Evolutionary conservation across 2,888 invertebrate species (phyloP).

Genomic region (Cephus runcator): DNA sequence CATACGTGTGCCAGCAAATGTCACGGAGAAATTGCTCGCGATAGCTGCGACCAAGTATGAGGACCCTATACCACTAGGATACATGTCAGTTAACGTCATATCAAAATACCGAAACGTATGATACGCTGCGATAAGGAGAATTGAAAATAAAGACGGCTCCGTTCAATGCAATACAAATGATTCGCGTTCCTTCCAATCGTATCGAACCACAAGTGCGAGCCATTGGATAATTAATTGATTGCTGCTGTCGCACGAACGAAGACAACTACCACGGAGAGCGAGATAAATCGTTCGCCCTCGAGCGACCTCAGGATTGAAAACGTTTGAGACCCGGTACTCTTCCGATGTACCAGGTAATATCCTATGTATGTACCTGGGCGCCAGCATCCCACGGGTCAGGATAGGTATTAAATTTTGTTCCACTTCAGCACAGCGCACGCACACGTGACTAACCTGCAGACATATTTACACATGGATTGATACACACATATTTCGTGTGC

Average conservation of each 20-base stretch:
- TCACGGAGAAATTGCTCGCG: background rate
- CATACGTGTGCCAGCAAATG: background rate
- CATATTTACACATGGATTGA: background rate
- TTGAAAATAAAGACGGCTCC: constrained; percentile 8
- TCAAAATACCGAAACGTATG: background rate
- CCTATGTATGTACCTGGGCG: background rate
- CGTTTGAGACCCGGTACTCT: background rate
- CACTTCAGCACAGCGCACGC: constrained; percentile 16
- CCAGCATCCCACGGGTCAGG: background rate
- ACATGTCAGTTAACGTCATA: background rate
- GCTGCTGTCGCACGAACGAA: background rate
- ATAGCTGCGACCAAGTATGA: background rate
- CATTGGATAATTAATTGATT: background rate
- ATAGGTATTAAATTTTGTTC: constrained; percentile 34
- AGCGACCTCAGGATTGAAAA: background rate
- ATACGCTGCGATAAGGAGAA: background rate
- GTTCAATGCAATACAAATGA: background rate
- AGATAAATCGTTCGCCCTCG: background rate
- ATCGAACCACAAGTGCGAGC: background rate
- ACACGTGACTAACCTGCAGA: background rate
- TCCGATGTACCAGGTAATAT: background rate
- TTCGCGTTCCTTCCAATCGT: background rate
- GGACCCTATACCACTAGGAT: background rate
- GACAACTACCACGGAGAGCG: background rate
- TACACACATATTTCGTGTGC: background rate